Conservation (phyloP, 2,113 vertebrate species). For the Platysteira castanea region DNA sequence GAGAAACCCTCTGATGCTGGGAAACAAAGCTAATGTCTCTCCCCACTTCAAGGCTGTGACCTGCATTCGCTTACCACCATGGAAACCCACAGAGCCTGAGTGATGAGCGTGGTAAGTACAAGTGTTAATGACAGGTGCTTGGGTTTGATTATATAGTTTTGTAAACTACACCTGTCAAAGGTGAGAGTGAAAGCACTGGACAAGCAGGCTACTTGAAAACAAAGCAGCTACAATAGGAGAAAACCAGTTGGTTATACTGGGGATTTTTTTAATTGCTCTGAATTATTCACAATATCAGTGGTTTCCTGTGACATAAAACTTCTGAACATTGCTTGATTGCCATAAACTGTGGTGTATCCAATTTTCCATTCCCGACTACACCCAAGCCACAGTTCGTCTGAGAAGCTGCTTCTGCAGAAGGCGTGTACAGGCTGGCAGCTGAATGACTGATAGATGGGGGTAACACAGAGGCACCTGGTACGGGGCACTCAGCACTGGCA, state of each 20-base stretch:
- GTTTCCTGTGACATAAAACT: conserved; percentile 61
- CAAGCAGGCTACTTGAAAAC: neutral
- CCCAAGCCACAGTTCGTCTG: conserved; percentile 15
- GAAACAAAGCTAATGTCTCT: neutral
- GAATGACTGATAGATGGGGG: neutral
- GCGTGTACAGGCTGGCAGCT: neutral
- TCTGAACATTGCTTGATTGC: conserved; percentile 12
- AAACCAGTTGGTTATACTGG: neutral
- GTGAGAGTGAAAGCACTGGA: neutral
- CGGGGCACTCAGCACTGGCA: neutral
- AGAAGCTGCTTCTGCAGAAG: conserved; percentile 2
- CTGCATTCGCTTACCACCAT: accelerated
- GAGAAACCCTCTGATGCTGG: conserved; percentile 25
- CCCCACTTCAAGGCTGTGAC: neutral
- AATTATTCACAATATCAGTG: conserved; percentile 30
- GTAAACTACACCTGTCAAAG: neutral
- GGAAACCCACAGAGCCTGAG: neutral
- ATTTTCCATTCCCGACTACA: conserved; percentile 16
- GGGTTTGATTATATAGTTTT: neutral
- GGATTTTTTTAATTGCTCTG: neutral
- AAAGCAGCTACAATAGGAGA: neutral
- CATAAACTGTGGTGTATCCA: neutral
- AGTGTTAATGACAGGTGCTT: neutral
- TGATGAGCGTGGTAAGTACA: accelerated
- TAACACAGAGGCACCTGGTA: neutral